Conservation (phyloP, 2,888 invertebrate genomes). For the Melipona bicolor region DNA sequence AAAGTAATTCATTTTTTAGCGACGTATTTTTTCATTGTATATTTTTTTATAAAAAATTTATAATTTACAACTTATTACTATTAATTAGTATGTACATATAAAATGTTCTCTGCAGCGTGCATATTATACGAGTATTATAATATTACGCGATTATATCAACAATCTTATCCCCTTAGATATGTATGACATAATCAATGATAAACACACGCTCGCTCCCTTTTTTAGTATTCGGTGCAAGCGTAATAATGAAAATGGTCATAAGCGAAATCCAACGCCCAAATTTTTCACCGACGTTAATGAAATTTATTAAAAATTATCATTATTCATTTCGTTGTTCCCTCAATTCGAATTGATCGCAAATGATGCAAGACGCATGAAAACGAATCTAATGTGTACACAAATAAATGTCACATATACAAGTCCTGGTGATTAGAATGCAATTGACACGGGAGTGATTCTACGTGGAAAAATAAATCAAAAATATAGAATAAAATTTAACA, state of each 20-base stretch:
- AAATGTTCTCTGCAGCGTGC: neutral
- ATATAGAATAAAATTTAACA: too few species aligned
- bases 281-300: neutral
- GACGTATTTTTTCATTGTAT: neutral
- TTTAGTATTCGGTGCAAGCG: slow-evolving; percentile 4
- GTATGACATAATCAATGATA: slow-evolving; percentile 69
- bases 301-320: neutral
- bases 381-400: slow-evolving; percentile 22
- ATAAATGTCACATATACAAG: slow-evolving; percentile 5
- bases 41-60: neutral
- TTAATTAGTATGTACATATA: neutral
- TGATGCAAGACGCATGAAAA: slow-evolving; percentile 28
- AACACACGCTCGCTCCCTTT: slow-evolving; percentile 24
- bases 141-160: slow-evolving; percentile 58
- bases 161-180: slow-evolving; percentile 34
- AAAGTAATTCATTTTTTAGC: neutral
- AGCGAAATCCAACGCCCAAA: neutral
- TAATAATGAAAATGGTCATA: slow-evolving; percentile 1
- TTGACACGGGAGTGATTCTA: too few species aligned
- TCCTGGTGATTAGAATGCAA: neutral
- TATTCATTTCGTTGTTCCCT: slow-evolving; percentile 6
- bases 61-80: neutral
- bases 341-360: slow-evolving; percentile 23
- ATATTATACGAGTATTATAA: neutral
- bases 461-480: too few species aligned